Evolutionary conservation across 1,140 invertebrate genomes (phyloP).

Genomic region (Spodoptera frugiperda): DNA sequence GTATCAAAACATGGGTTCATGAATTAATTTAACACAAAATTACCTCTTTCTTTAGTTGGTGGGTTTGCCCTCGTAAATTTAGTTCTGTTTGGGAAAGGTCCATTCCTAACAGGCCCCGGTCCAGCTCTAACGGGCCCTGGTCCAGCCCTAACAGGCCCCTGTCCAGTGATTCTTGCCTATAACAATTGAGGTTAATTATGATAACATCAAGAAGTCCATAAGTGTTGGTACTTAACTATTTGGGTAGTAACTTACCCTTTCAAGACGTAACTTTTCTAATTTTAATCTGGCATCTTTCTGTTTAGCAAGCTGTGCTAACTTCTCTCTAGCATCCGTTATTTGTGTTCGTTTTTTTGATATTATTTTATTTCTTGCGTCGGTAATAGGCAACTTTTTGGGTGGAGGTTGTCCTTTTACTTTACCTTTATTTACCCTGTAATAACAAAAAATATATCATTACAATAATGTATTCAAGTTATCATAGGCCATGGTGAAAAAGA

Average conservation of each 20-base stretch:
- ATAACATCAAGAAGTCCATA: too few relatives aligned
- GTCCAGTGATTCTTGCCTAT: background rate
- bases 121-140: too few relatives aligned
- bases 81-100: background rate
- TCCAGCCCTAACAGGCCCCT: background rate
- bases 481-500: constrained; percentile 22
- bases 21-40: background rate
- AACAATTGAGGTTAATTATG: background rate
- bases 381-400: constrained; percentile 55
- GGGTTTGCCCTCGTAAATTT: background rate
- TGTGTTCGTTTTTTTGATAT: constrained; percentile 89
- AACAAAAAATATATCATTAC: background rate
- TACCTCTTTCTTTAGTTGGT: constrained; percentile 12
- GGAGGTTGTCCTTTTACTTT: constrained; percentile 58
- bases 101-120: background rate
- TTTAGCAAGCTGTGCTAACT: constrained; percentile 89
- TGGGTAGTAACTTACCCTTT: constrained; percentile 63
- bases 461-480: background rate
- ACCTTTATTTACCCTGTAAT: constrained; percentile 31
- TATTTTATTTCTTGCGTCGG: constrained; percentile 90
- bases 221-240: too few relatives aligned
- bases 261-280: constrained; percentile 86
- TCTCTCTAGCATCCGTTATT: constrained; percentile 89
- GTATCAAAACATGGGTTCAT: too few relatives aligned
- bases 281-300: constrained; percentile 89